Percentiles rank a stretch among this genome's conserved stretches.
These are phyloP conservation scores for Capitella teleta DNA, from an alignment of 1,140 invertebrate species.

Conservation along the genomic window DNA sequence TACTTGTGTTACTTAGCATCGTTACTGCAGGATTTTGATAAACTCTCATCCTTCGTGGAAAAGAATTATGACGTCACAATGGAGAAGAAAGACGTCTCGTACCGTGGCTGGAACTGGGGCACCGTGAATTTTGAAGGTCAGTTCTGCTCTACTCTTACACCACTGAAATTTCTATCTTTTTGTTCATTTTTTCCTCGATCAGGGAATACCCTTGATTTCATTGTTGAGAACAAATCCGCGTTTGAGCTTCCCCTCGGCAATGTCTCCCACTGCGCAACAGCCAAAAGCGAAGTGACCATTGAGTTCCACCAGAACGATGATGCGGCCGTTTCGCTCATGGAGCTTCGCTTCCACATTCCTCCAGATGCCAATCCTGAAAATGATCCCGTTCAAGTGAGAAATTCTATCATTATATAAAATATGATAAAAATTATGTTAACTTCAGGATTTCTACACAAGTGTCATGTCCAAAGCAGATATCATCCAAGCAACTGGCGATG, in stretches of 20 bases:
- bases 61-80: constrained; percentile 59
- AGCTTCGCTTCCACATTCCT: constrained; percentile 96
- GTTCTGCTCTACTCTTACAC: neutral
- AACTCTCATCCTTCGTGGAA: constrained; percentile 49
- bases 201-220: constrained; percentile 80
- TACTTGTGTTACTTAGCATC: neutral
- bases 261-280: constrained; percentile 91
- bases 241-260: constrained; percentile 95
- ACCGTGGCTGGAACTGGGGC: constrained; percentile 99
- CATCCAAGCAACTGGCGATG: constrained; percentile 92
- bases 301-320: constrained; percentile 99
- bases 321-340: constrained; percentile 87
- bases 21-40: constrained; percentile 57
- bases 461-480: constrained; percentile 96
- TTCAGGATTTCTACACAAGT: constrained; percentile 71
- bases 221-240: constrained; percentile 71
- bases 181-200: neutral
- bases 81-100: constrained; percentile 66
- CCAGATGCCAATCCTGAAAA: constrained; percentile 55
- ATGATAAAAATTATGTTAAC: neutral
- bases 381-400: constrained; percentile 14
- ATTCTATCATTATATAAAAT: neutral
- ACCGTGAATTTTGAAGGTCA: constrained; percentile 78
- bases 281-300: constrained; percentile 96
- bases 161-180: neutral